A percentile compares a stretch with the other conserved stretches of the same genome.
phyloP scores from a whole-genome alignment of 2,797 vertebrate genomes.

The Sebastes taczanowskii region DNA sequence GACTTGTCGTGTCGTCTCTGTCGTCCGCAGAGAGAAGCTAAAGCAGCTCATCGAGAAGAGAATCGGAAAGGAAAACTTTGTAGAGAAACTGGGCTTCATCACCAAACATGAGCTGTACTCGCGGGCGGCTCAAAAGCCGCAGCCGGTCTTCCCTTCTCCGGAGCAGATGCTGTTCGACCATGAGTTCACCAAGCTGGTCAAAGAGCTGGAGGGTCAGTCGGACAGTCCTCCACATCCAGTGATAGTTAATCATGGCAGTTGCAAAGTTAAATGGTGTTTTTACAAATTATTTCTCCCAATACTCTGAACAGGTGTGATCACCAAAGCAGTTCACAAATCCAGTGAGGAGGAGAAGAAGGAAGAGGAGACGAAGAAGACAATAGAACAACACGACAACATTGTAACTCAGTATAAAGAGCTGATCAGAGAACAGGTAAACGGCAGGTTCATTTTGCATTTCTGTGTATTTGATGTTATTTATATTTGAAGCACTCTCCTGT shows the following conservation, averaged over 20 bases:
- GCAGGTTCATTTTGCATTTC: background rate
- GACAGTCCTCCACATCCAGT: background rate
- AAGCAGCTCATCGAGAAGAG: conserved; percentile 98
- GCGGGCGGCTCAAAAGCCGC: conserved; percentile 94
- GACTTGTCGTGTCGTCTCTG: background rate
- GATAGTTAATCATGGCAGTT: background rate
- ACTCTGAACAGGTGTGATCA: conserved; percentile 88
- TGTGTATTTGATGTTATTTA: background rate
- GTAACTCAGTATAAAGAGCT: conserved; percentile 97
- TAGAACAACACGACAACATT: conserved; percentile 98
- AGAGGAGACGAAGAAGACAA: conserved; percentile 97
- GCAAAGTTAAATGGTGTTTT: background rate
- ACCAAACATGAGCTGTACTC: conserved; percentile 98
- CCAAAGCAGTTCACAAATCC: conserved; percentile 97
- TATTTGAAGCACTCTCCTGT: background rate
- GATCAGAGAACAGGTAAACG: conserved; percentile 93
- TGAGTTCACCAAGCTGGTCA: conserved; percentile 97
- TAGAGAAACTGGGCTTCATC: conserved; percentile 96
- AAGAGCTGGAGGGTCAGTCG: conserved; percentile 94
- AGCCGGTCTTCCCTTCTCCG: conserved; percentile 92
- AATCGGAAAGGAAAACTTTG: conserved; percentile 98
- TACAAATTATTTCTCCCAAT: background rate
- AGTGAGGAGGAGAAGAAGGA: conserved; percentile 98
- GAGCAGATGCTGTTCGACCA: conserved; percentile 99
- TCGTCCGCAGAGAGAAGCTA: conserved; percentile 90